phyloP scores from a whole-genome alignment of 2,888 invertebrate species.

The Oxycera nigricornis region DNA sequence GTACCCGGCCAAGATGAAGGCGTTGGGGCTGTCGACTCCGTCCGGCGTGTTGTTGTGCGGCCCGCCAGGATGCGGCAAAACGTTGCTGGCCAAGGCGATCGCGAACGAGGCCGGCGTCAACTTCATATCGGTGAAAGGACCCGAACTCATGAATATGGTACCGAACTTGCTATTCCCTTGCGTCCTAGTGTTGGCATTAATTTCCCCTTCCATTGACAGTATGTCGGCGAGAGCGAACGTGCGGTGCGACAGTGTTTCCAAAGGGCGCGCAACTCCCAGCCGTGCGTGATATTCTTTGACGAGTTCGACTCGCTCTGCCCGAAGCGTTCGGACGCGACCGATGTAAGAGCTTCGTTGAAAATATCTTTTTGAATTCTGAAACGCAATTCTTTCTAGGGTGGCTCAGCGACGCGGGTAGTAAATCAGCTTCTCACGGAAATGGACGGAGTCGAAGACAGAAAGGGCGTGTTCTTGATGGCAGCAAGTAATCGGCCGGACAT shows the following conservation, averaged over 20 bases:
- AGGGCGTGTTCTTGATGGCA: constrained; percentile 93
- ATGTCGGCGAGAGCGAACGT: constrained; percentile 97
- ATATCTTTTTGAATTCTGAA: too few species aligned
- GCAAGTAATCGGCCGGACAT: constrained; percentile 97
- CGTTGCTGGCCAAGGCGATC: constrained; percentile 95
- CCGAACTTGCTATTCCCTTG: too few species aligned
- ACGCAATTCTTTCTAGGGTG: constrained; percentile 69
- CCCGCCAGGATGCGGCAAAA: constrained; percentile 97
- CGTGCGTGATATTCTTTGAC: constrained; percentile 99
- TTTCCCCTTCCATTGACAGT: constrained; percentile 66
- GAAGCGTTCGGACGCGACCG: constrained; percentile 78
- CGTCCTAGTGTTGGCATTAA: constrained; percentile 1
- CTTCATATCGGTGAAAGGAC: constrained; percentile 98
- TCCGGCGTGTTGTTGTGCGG: constrained; percentile 94
- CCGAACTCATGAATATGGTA: constrained; percentile 97
- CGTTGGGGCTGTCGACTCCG: constrained; percentile 80
- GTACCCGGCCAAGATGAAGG: constrained; percentile 79
- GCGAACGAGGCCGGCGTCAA: constrained; percentile 99
- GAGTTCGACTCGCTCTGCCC: constrained; percentile 97
- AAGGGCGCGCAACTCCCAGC: constrained; percentile 91
- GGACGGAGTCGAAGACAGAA: constrained; percentile 93
- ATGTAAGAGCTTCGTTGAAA: constrained; percentile 61
- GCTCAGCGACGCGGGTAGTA: constrained; percentile 84
- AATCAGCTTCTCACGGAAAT: constrained; percentile 98
- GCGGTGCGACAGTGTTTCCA: constrained; percentile 96